phyloP scores from a whole-genome alignment of 2,888 invertebrate genomes.

The Listrodromus nycthemerus region DNA sequence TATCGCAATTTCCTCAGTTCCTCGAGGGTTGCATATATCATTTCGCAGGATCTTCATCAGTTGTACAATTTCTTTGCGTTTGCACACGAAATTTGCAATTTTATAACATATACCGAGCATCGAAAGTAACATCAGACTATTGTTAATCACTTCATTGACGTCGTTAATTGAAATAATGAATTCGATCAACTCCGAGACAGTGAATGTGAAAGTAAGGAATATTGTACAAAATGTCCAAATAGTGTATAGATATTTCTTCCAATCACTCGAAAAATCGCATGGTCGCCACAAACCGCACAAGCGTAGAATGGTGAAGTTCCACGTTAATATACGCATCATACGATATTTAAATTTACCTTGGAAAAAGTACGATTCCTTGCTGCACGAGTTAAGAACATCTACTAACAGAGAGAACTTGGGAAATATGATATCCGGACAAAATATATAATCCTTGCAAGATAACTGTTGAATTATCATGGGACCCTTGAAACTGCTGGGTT shows the following conservation, averaged over 20 bases:
- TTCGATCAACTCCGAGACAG: slow-evolving; percentile 39
- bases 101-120: slow-evolving; percentile 59
- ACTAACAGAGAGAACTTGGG: background rate
- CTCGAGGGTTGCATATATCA: slow-evolving; percentile 35
- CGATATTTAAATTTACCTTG: background rate
- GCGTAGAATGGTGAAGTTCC: slow-evolving; percentile 47
- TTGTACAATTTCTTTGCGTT: slow-evolving; percentile 36
- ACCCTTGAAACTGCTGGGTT: background rate
- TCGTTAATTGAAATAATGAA: slow-evolving; percentile 22
- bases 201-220: slow-evolving; percentile 34
- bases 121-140: slow-evolving; percentile 50
- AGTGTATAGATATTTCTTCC: slow-evolving; percentile 53
- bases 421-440: background rate
- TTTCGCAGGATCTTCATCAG: slow-evolving; percentile 36
- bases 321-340: slow-evolving; percentile 39
- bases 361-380: background rate
- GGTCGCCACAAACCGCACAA: slow-evolving; percentile 58
- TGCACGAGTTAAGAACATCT: background rate
- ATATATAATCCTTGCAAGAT: background rate
- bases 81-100: slow-evolving; percentile 37
- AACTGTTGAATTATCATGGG: background rate
- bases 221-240: slow-evolving; percentile 41
- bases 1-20: slow-evolving; percentile 47
- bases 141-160: slow-evolving; percentile 36
- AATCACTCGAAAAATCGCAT: slow-evolving; percentile 44